Evolutionary conservation across 2,797 vertebrate genomes (phyloP), one percentile per base, ranked within the genome.

Genomic region (Iguana delicatissima): DNA sequence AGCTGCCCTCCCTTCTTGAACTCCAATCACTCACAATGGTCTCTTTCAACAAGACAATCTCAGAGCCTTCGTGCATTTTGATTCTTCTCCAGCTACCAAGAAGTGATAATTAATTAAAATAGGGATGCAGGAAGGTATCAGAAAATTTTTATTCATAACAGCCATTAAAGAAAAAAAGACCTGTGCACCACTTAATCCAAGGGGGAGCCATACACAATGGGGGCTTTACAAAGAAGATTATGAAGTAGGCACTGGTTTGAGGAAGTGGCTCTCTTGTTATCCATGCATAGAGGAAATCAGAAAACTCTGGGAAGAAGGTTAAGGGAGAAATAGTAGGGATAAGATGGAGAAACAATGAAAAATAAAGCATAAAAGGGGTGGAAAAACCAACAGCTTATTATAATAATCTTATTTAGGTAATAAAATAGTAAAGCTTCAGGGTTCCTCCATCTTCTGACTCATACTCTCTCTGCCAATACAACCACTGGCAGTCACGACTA

Each of bases 391-490:
- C 91, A 94, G 87, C 16, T 81, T 93, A 93, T 96, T 95, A 95
- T 92, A 91, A 94, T 95, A 93, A 95, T 96, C 92, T 95, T 95
- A 95, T 96, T 96, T 96, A 94, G 94, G 93, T 92, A 94, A 96
- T 91, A 94, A 94, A 93, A 94, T 93, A 95, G 95, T 93, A 95
- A 94, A 94, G 91, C 92, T 91, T 79, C 9, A 55, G 83, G 91
- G 92, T 92, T 93, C 89, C 95, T 2, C 74, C 38, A 74, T 20
- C 6, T 57, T 52, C 92, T 90, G 95, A 95, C 93, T 86, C 69
- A 94, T 94, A 92, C 92, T 94, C 91, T 95, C 94, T 89, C 64
- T 80, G 57, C 91, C 92, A 95, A 52, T 62, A 79, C 26, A 74
- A 84, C 4, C n/a, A 77, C 13, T 16, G 84, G 7, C 6, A 22